phyloP scores from a whole-genome alignment of 37 sponge, comb jelly and placozoan species.

The Aplysina aerophoba region DNA sequence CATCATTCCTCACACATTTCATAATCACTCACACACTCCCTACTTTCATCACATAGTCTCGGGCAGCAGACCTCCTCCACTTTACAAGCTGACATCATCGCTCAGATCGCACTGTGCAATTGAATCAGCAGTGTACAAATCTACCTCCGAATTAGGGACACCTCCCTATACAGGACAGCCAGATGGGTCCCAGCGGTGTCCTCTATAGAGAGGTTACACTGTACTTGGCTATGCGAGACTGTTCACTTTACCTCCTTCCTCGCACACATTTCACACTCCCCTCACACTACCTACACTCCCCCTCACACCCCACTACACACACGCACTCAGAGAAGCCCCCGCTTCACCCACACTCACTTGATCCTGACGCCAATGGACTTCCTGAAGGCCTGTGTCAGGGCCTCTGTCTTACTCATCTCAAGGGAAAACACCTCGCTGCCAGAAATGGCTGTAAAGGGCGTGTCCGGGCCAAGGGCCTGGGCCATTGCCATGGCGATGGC shows the following conservation, averaged over 20 bases:
- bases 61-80: no score
- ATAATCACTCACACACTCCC: background rate
- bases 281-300: background rate
- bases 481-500: conserved; percentile 99
- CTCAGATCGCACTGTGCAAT: no score
- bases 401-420: conserved; percentile 98
- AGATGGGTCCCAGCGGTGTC: no score
- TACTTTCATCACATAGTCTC: no score
- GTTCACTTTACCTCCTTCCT: no score
- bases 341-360: conserved; percentile 69
- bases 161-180: no score
- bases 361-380: conserved; percentile 97
- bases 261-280: background rate
- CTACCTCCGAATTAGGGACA: no score
- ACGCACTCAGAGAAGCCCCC: conserved; percentile 12
- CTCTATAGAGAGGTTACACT: no score
- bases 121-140: no score
- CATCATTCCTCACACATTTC: conserved; percentile 5
- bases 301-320: background rate
- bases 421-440: conserved; percentile 95
- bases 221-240: no score
- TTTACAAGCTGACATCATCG: no score
- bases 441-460: conserved; percentile 93
- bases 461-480: conserved; percentile 93
- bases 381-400: conserved; percentile 93